A percentile compares a stretch with the other conserved stretches of the same genome.
These are phyloP conservation scores for Merodon equestris DNA, from an alignment of 2,888 invertebrate species.

Conservation along the genomic window DNA sequence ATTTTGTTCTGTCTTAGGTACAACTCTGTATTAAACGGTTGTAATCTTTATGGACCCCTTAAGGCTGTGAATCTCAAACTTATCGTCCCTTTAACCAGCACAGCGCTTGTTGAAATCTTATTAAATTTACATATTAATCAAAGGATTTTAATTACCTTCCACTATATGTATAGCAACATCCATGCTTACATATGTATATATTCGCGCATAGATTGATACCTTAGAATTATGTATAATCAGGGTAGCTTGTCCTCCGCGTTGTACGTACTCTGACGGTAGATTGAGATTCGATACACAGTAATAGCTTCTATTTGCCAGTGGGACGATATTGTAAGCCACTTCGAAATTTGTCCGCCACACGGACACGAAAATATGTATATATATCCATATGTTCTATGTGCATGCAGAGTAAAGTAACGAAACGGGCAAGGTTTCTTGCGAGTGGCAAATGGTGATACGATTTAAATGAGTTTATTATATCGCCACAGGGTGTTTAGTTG, in stretches of 20 bases:
- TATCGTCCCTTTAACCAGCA: slow-evolving; percentile 39
- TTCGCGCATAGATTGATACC: slow-evolving; percentile 43
- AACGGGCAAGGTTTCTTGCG: neutral
- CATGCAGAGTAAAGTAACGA: neutral
- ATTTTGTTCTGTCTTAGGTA: slow-evolving; percentile 58
- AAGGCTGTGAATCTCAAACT: slow-evolving; percentile 51
- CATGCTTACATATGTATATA: slow-evolving; percentile 2
- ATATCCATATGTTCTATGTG: neutral
- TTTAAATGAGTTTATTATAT: slow-evolving; percentile 62
- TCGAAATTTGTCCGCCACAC: slow-evolving; percentile 47
- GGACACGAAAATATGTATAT: neutral
- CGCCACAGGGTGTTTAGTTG: slow-evolving; percentile 58
- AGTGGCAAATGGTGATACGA: slow-evolving; percentile 43
- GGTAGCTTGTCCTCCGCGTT: slow-evolving; percentile 65
- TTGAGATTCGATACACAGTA: slow-evolving; percentile 64
- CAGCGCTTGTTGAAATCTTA: slow-evolving; percentile 67
- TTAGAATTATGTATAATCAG: slow-evolving; percentile 64
- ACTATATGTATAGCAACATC: slow-evolving; percentile 34
- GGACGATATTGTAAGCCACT: slow-evolving; percentile 42
- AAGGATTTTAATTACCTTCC: slow-evolving; percentile 70
- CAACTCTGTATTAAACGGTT: slow-evolving; percentile 45
- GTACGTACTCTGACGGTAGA: slow-evolving; percentile 46
- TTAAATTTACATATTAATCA: slow-evolving; percentile 71
- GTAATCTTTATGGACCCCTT: slow-evolving; percentile 65
- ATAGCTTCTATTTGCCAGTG: slow-evolving; percentile 41